Evolutionary conservation across 2,113 vertebrate genomes (phyloP), one percentile per base, ranked within the genome.

Genomic region (Manacus vitellinus): DNA sequence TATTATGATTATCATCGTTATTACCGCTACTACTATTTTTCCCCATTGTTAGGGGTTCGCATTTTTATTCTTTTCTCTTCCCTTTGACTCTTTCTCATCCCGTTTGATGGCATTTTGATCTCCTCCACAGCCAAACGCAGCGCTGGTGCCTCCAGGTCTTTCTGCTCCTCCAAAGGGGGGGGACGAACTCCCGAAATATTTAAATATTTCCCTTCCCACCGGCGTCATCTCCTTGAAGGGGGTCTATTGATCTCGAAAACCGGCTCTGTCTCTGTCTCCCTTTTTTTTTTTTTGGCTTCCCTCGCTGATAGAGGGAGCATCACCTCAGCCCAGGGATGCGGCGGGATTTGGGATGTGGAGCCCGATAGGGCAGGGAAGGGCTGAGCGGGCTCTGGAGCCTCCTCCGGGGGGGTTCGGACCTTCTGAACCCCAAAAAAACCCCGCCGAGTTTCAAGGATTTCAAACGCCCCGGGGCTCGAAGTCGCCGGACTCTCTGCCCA

Each of bases 1-100:
- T 56, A 10, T 19, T 5, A 31, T 12, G 17, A 17, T n/a, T 16
- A 27, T 25, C 10, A 58, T 3, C 9, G 20, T 17, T 46, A 33
- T 28, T 9, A 2, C 10, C 22, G 7, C 19, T 4, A 13, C 17
- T 39, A 4, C 14, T 2, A n/a, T 5, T 47, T 75, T 47, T 11
- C 3, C 5, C 3, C 41, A 3, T 31, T 1, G 22, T 17, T 6
- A 5, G 19, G 5, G 25, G 15, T 31, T 31, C 3, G 0, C 1
- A 1, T 47, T 61, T 24, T 24, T 2, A 14, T 31, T 14, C 52
- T 18, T 0, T 20, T 20, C 55, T 21, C 0, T 37, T 19, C 27
- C 33, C 5, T 19, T 24, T 14, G 3, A n/a, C 13, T 12, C 6
- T 35, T 9, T 18, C 37, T 10, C 5, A 17, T 35, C 41, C 3